Conservation (phyloP, 1,140 invertebrate species). For the Probaryconus sp. region DNA sequence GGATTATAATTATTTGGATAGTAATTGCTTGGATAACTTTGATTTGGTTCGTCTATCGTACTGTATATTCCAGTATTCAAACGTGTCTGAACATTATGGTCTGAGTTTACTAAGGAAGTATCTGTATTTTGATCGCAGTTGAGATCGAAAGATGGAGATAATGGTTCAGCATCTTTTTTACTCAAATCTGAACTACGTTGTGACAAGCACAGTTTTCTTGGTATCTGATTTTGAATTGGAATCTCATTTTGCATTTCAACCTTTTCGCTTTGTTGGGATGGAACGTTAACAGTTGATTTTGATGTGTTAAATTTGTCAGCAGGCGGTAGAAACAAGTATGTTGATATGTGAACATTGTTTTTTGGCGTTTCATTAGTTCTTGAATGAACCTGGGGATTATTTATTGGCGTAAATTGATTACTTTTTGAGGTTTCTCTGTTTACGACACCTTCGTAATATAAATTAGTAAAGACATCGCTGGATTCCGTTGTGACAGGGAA, state of each 20-base stretch:
- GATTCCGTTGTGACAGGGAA: background rate
- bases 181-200: background rate
- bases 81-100: conserved; percentile 5
- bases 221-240: too few species aligned
- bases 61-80: conserved; percentile 15
- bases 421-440: background rate
- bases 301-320: conserved; percentile 6
- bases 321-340: conserved; percentile 40
- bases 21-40: conserved; percentile 25
- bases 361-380: background rate
- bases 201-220: too few species aligned
- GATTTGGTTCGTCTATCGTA: conserved; percentile 5
- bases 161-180: conserved; percentile 11
- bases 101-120: background rate
- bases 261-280: background rate
- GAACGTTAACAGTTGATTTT: background rate
- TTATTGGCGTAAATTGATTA: background rate
- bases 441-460: background rate
- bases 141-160: conserved; percentile 24
- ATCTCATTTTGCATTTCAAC: conserved; percentile 6
- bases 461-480: background rate
- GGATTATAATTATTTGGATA: conserved; percentile 28
- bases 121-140: conserved; percentile 14
- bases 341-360: conserved; percentile 6
- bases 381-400: conserved; percentile 4